These are phyloP conservation scores for Agonopterix alstromeriana DNA, from an alignment of 2,888 invertebrate genomes.

Conservation along the genomic window DNA sequence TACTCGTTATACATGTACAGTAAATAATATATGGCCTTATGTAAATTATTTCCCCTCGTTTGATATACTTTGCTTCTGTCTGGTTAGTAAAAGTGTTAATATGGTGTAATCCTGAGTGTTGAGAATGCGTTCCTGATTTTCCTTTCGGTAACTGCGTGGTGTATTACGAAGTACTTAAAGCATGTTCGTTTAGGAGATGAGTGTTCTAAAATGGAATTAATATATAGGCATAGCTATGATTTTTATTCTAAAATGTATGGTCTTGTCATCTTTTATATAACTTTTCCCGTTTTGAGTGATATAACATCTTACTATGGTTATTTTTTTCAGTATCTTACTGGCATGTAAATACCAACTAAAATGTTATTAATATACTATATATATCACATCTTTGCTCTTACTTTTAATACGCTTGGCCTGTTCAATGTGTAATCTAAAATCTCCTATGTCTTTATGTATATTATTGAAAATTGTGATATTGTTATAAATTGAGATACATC, in stretches of 20 bases:
- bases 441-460: slow-evolving; percentile 69
- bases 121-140: slow-evolving; percentile 26
- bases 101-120: slow-evolving; percentile 37
- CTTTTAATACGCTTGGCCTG: slow-evolving; percentile 69
- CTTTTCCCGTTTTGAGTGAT: slow-evolving; percentile 54
- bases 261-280: slow-evolving; percentile 48
- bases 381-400: slow-evolving; percentile 59
- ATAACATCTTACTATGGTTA: slow-evolving; percentile 35
- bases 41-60: slow-evolving; percentile 66
- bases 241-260: slow-evolving; percentile 25
- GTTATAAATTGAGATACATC: slow-evolving; percentile 61
- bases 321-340: slow-evolving; percentile 37
- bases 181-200: slow-evolving; percentile 59
- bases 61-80: slow-evolving; percentile 56
- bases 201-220: slow-evolving; percentile 59
- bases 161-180: slow-evolving; percentile 41
- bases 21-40: slow-evolving; percentile 73
- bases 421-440: slow-evolving; percentile 65
- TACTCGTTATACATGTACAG: slow-evolving; percentile 74
- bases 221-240: slow-evolving; percentile 51
- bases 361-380: slow-evolving; percentile 39
- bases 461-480: slow-evolving; percentile 77
- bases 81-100: slow-evolving; percentile 41
- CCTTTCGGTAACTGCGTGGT: slow-evolving; percentile 46
- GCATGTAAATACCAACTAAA: slow-evolving; percentile 50